Evolutionary conservation across 2,888 invertebrate genomes (phyloP).

Genomic region (Xanthorhoe designata): DNA sequence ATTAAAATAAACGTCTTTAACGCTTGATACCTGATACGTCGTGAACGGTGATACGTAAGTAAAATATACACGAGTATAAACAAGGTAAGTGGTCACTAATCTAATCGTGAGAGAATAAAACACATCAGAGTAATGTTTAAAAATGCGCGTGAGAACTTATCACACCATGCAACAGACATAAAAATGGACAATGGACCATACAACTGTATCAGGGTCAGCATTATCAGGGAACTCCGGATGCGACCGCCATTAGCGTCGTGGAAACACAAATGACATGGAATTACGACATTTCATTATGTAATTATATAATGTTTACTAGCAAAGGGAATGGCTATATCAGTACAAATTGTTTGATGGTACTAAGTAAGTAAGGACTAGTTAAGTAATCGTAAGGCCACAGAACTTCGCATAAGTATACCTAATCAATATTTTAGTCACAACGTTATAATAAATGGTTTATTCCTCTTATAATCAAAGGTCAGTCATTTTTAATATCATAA

Average conservation of each 20-base stretch:
- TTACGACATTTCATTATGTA: conserved; percentile 46
- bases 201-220: conserved; percentile 45
- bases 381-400: too few relatives aligned
- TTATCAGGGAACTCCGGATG: conserved; percentile 55
- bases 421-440: too few relatives aligned
- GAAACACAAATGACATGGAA: conserved; percentile 40
- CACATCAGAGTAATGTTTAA: background rate
- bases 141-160: conserved; percentile 15
- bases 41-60: background rate
- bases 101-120: background rate
- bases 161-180: conserved; percentile 7
- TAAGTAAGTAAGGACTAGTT: too few relatives aligned
- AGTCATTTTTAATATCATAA: too few relatives aligned
- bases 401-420: too few relatives aligned
- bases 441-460: too few relatives aligned
- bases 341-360: background rate
- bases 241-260: conserved; percentile 47
- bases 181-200: conserved; percentile 45
- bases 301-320: conserved; percentile 34
- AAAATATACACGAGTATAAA: background rate
- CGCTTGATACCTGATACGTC: background rate
- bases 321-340: background rate
- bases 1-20: background rate
- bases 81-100: background rate
- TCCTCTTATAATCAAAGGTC: too few relatives aligned